These are phyloP conservation scores for Chloropsis cyanopogon DNA, from an alignment of 2,113 vertebrate species.

Conservation along the genomic window DNA sequence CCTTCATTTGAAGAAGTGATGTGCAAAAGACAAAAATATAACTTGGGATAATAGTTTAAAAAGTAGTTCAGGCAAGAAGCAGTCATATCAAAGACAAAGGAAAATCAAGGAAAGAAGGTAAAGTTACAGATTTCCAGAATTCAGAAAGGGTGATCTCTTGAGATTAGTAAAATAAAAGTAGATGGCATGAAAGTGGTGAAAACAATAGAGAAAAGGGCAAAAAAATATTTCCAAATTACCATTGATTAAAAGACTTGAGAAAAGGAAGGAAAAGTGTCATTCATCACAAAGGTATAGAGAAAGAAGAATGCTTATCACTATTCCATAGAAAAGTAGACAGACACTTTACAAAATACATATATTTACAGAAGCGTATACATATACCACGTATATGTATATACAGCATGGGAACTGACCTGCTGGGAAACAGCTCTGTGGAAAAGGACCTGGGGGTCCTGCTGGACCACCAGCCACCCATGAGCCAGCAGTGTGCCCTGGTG, in stretches of 20 bases:
- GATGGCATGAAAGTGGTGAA: not conserved
- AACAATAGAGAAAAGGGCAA: not conserved
- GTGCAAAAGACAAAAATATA: not conserved
- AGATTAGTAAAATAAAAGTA: not conserved
- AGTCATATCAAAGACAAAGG: not conserved
- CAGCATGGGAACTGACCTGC: accelerated
- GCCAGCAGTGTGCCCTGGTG: not conserved
- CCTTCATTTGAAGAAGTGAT: not conserved
- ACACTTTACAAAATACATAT: not conserved
- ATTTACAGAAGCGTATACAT: not conserved
- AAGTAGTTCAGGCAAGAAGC: not conserved
- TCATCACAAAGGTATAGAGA: not conserved
- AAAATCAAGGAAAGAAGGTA: not conserved
- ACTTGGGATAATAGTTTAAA: not conserved
- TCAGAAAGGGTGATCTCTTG: not conserved
- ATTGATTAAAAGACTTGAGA: not conserved
- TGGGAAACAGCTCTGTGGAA: not conserved
- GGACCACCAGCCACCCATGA: not conserved
- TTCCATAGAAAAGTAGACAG: not conserved
- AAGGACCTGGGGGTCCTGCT: not conserved
- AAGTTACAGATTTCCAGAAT: not conserved
- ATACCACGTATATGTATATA: too few species aligned
- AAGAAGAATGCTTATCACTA: not conserved
- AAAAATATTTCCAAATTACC: accelerated
- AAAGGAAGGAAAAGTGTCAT: not conserved